Evolutionary conservation across 2,888 invertebrate genomes (phyloP), one percentile per base, ranked within the genome.

Genomic region (Sphinx pinastri): DNA sequence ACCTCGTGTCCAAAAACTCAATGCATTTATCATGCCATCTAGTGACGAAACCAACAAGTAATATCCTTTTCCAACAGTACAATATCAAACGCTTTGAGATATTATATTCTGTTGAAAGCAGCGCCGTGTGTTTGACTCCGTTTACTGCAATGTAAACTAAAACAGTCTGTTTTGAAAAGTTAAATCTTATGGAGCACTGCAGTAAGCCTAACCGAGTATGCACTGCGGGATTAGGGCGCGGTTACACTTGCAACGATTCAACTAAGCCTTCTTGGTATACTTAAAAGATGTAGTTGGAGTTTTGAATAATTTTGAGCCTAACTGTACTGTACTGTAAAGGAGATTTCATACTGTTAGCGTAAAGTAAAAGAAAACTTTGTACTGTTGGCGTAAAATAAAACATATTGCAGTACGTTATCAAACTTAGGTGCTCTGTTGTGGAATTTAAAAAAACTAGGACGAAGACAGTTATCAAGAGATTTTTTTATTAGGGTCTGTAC

Each of bases 161-260:
- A 71, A 70, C 70, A 13, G 47, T 67, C 71, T 72, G 77, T 76
- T 75, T 78, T 78, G 73, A 76, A 76, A 81, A 82, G 77, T 81
- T 79, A 78, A 79, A 81, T 79, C 77, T 77, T 72, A 49, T 73
- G 67, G 69, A 73, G 74, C 74, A 77, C 67, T 76, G 76, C 73
- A 69, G 74, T 75, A 75, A 75, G 76, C 77, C 74, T 81, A 77
- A 77, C 80, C 76, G 70, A 76, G 73, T 74, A 77, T 76, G 77
- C 76, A 79, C 78, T 79, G 79, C 74, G 73, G 74, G 71, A 70
- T 73, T 74, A 38, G 52, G 76, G 77, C 72, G 16, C 49, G 72
- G 80, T 67, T 13, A 13, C 59, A 73, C 6, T 77, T 58, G 8
- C 10, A 73, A 73, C 75, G 74, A 12, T 6, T n/a, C 19, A 63